A percentile compares a stretch with the other conserved stretches of the same genome.
phyloP scores from a whole-genome alignment of 2,888 invertebrate genomes.

The Xanthia togata region DNA sequence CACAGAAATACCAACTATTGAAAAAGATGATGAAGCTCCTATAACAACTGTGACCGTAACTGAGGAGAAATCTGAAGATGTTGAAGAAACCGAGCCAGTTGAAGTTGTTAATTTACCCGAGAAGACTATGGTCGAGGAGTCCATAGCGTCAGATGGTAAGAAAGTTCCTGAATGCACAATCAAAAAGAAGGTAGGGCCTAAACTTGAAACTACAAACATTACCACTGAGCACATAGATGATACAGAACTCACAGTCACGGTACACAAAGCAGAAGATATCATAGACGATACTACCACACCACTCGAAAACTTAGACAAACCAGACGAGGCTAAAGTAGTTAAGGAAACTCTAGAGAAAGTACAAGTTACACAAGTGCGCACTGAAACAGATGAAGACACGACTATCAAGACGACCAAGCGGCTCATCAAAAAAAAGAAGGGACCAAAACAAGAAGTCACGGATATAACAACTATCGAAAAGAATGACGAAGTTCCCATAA shows the following conservation, averaged over 20 bases:
- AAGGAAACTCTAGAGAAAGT: slow-evolving; percentile 29
- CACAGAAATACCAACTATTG: slow-evolving; percentile 32
- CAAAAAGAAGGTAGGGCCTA: slow-evolving; percentile 47
- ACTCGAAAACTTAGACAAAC: background rate
- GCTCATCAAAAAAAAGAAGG: slow-evolving; percentile 20
- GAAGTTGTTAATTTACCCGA: slow-evolving; percentile 34
- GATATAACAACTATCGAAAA: slow-evolving; percentile 39
- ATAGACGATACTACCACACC: slow-evolving; percentile 13
- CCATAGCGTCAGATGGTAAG: slow-evolving; percentile 26
- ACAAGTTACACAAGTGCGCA: slow-evolving; percentile 22
- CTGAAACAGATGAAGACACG: background rate
- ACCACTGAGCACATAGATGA: slow-evolving; percentile 19
- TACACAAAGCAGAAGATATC: slow-evolving; percentile 39
- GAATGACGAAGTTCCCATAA: slow-evolving; percentile 30
- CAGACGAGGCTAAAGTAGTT: background rate
- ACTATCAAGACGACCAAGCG: background rate
- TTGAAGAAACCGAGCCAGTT: background rate
- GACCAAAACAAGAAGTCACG: slow-evolving; percentile 26
- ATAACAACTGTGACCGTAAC: slow-evolving; percentile 22
- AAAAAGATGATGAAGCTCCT: slow-evolving; percentile 35
- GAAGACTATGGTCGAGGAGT: slow-evolving; percentile 18
- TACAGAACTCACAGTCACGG: slow-evolving; percentile 17
- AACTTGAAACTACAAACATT: slow-evolving; percentile 44
- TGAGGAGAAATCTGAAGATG: slow-evolving; percentile 17
- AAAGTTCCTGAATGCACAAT: background rate